A percentile compares a stretch with the other conserved stretches of the same genome.
Conservation (phyloP, 2,888 invertebrate genomes). For the Hecatera dysodea region DNA sequence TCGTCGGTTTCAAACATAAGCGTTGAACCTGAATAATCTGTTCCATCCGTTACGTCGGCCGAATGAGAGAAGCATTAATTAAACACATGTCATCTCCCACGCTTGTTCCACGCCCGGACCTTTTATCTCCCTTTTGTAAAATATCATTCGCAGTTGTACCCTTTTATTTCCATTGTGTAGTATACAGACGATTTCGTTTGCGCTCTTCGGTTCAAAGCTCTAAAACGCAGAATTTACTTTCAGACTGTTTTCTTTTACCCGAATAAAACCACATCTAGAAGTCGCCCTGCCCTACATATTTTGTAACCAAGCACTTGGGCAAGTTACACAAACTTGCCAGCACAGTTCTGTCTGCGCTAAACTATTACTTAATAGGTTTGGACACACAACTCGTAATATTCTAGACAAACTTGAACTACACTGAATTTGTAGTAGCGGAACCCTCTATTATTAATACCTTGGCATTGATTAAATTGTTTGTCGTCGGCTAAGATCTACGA, state of each 20-base stretch:
- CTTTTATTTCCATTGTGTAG: conserved; percentile 65
- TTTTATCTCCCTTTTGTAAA: conserved; percentile 73
- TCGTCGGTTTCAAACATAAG: conserved; percentile 62
- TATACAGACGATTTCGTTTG: conserved; percentile 36
- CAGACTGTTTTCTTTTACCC: conserved; percentile 4
- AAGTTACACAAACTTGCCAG: conserved; percentile 32
- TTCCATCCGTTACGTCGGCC: conserved; percentile 69
- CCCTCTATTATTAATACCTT: conserved; percentile 37
- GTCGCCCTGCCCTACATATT: conserved; percentile 15
- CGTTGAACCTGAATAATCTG: conserved; percentile 74
- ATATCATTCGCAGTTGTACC: conserved; percentile 68
- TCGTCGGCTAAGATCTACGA: conserved; percentile 19
- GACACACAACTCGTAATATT: conserved; percentile 45
- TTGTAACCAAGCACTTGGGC: conserved; percentile 23
- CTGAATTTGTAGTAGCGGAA: conserved; percentile 26
- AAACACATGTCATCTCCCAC: conserved; percentile 81
- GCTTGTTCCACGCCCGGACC: conserved; percentile 64
- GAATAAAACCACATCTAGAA: conserved; percentile 11
- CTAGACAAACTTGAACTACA: conserved; percentile 39
- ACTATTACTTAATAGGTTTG: conserved; percentile 42
- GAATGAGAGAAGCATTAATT: conserved; percentile 78
- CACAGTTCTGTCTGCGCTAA: conserved; percentile 17
- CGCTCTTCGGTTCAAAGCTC: conserved; percentile 22
- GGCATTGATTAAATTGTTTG: conserved; percentile 56
- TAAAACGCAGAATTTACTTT: conserved; percentile 24